These are phyloP conservation scores for Nothura maculosa DNA, from an alignment of 2,797 vertebrate species.

Conservation along the genomic window DNA sequence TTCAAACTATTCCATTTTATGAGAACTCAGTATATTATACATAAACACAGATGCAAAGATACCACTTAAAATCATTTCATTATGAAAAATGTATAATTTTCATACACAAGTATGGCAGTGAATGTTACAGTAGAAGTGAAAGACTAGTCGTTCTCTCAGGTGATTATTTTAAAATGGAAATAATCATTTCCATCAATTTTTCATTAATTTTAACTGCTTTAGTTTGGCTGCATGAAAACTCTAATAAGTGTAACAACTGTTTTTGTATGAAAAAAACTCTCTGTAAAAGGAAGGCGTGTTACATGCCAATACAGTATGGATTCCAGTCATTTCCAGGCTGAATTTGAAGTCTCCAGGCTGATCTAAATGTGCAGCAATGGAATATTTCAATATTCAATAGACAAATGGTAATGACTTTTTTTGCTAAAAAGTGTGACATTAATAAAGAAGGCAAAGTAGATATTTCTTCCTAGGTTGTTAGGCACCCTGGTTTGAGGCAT, in stretches of 20 bases:
- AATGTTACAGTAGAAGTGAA: neutral
- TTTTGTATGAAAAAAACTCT: neutral
- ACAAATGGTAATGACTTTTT: neutral
- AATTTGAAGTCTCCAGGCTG: constrained; percentile 2
- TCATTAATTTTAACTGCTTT: constrained; percentile 20
- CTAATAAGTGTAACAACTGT: neutral
- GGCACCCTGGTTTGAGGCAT: constrained; percentile 6
- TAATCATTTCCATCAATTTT: neutral
- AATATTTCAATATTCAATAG: neutral
- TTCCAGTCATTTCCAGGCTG: neutral
- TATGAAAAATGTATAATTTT: neutral
- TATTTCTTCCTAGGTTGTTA: neutral
- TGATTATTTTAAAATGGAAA: constrained; percentile 15
- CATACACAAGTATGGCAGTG: neutral
- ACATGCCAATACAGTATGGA: neutral
- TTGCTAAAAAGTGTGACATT: neutral
- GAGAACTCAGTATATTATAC: neutral
- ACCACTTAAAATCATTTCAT: neutral
- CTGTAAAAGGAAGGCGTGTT: neutral
- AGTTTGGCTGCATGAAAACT: constrained; percentile 5
- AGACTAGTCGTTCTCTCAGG: neutral
- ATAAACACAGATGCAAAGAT: neutral
- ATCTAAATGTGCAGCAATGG: neutral
- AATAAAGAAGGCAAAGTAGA: neutral
- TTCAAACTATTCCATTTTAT: neutral